Evolutionary conservation across 1,140 invertebrate genomes (phyloP), one percentile per base, ranked within the genome.

Genomic region (Vollenhovia emeryi): DNA sequence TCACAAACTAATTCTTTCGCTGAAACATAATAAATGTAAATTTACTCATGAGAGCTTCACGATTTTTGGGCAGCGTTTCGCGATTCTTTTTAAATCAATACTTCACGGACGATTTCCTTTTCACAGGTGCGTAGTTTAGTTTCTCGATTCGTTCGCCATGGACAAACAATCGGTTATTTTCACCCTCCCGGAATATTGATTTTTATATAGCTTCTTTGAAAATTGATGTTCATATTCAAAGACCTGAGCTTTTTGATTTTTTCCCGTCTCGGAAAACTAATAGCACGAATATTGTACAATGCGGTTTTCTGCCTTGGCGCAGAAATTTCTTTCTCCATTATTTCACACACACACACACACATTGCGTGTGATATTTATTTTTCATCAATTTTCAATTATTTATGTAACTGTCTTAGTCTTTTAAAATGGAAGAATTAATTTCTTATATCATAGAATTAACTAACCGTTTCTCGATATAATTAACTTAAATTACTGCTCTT

Each of bases 311-410:
- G 13, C 4, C n/a, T 13, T 24, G 13, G 8, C 8, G 9, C 27
- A 66, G 7, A 18, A 11, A 66, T 13, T 50, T 24, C 43, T 52
- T 33, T 27, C 24, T 66, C 21, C 8, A 4, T 40, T 52, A 66
- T 79, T 18, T 9, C 15, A 21, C n/a, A n/a, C n/a, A n/a, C n/a
- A n/a, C n/a, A n/a, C n/a, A n/a, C n/a, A n/a, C n/a, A n/a, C 48
- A 78, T 36, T 11, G 21, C 1, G 48, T 7, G 13, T 7, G 13
- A 68, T 15, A 66, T 50, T 78, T 36, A 50, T 68, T 50, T 68
- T 50, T 79, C 43, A 79, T 79, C 45, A 48, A 79, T 21, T 66
- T 50, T n/a, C 36, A 48, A 33, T 33, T 50, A 66, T 66, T 60
- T 48, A 52, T 40, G 9, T 55, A 13, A 62, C 30, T 84, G 75